Base-by-base conservation (phyloP, 2,797 vertebrate species). In the Myripristis jacobus region DNA sequence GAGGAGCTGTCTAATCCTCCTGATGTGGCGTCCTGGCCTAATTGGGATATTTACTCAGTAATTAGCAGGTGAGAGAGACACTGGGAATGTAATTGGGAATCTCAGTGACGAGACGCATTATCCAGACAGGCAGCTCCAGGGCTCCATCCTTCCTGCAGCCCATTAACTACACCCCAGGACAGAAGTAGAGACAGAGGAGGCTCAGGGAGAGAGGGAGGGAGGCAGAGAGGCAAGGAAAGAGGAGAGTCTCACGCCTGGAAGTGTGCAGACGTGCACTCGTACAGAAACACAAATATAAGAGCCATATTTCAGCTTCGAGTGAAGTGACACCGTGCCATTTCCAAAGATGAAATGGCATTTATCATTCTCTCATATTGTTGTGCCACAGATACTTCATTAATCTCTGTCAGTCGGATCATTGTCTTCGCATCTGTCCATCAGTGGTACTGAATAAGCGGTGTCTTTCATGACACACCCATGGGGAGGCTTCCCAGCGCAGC, bases 21-120 rank as follows among this genome's bases (percentile, higher is more conserved):
- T 94, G 93, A 94, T 93, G 94, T 92, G 86, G 86, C 90, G 76
- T 90, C 89, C 82, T 69, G 91, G 91, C 88, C 94, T 96, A 95
- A 97, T 96, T 96, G 95, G 94, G 94, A 95, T 96, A 95, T 96
- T 95, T 95, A 94, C 94, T 92, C 86, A 76, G 95, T 96, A 95
- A 97, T 95, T 95, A 95, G 93, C 92, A 95, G 94, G 94, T 95
- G 94, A 94, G 93, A 85, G 83, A 94, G 92, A 93, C 89, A 88
- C 93, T 93, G 91, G 84, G 92, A 92, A 89, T 92, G 91, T 88
- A 89, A 94, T 93, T 91, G 91, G 93, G 92, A 94, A 94, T 94
- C 92, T 92, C 90, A 81, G 85, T 92, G 92, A 80, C 81, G 84
- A 83, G 90, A 88, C 89, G 88, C 90, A 90, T 90, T 92, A 92